Evolutionary conservation across 2,888 invertebrate genomes (phyloP).

Genomic region (Drosophila merina): DNA sequence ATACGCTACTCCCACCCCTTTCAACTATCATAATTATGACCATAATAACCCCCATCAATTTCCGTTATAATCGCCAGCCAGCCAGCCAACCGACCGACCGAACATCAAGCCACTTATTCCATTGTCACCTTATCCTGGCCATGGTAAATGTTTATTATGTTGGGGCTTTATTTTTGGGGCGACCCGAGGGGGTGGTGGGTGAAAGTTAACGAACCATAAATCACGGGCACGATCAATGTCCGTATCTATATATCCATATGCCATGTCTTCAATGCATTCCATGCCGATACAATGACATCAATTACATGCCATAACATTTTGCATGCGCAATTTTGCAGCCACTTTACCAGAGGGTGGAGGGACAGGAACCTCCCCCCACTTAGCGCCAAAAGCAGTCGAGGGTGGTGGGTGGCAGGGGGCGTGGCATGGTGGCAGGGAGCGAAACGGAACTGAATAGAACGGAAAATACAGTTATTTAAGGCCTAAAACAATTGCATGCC

Average conservation of each 20-base stretch:
- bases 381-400: constrained; percentile 40
- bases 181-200: not conserved
- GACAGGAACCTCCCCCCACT: constrained; percentile 44
- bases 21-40: constrained; percentile 34
- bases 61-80: constrained; percentile 53
- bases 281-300: constrained; percentile 56
- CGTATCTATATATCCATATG: constrained; percentile 49
- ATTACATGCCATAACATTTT: constrained; percentile 65
- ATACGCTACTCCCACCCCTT: constrained; percentile 5
- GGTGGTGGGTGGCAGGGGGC: not conserved
- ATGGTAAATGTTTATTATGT: constrained; percentile 43
- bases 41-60: constrained; percentile 51
- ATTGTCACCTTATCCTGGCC: constrained; percentile 56
- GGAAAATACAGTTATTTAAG: constrained; percentile 67
- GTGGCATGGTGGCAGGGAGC: constrained; percentile 3
- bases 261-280: constrained; percentile 49
- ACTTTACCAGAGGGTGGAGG: not conserved
- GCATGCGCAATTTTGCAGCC: constrained; percentile 54
- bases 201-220: constrained; percentile 58
- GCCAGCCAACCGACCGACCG: constrained; percentile 5
- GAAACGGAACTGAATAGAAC: constrained; percentile 24
- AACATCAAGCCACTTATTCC: constrained; percentile 50
- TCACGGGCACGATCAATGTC: constrained; percentile 61
- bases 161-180: constrained; percentile 17
- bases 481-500: constrained; percentile 71